Conservation (phyloP, 2,113 vertebrate species). For the Dissostichus mawsoni region DNA sequence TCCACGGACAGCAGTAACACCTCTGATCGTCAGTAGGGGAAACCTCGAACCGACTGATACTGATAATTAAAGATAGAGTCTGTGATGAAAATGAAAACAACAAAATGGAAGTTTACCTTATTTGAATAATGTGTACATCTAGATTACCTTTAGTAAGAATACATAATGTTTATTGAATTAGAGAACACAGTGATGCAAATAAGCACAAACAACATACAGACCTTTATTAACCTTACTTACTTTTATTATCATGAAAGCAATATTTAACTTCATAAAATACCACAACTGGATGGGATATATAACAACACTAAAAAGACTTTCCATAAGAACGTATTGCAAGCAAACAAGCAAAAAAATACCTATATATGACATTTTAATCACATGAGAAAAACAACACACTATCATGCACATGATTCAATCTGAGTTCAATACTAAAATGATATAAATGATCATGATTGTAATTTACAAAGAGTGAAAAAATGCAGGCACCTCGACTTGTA, state of each 20-base stretch:
- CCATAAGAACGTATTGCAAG: background rate
- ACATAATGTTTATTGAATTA: too few species aligned
- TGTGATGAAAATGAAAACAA: background rate
- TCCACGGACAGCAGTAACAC: background rate
- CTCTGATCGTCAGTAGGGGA: background rate
- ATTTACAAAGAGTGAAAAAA: background rate
- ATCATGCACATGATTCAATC: background rate
- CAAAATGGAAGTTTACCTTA: background rate
- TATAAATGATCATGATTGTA: background rate
- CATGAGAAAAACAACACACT: background rate
- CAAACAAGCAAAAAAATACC: background rate
- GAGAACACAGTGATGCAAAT: too few species aligned
- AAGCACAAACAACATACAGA: too few species aligned
- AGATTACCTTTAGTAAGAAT: too few species aligned
- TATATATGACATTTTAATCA: background rate
- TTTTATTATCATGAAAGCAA: too few species aligned
- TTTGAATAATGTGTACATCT: too few species aligned
- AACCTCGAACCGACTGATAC: background rate
- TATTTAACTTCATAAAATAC: too few species aligned
- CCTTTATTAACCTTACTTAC: too few species aligned
- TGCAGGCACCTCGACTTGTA: too few species aligned
- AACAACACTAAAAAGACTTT: too few species aligned
- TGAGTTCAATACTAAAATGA: background rate
- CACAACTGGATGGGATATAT: too few species aligned
- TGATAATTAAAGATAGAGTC: constrained; percentile 4